These are phyloP conservation scores for Antrozous pallidus DNA, from an alignment of 2,797 vertebrate genomes.

Conservation along the genomic window DNA sequence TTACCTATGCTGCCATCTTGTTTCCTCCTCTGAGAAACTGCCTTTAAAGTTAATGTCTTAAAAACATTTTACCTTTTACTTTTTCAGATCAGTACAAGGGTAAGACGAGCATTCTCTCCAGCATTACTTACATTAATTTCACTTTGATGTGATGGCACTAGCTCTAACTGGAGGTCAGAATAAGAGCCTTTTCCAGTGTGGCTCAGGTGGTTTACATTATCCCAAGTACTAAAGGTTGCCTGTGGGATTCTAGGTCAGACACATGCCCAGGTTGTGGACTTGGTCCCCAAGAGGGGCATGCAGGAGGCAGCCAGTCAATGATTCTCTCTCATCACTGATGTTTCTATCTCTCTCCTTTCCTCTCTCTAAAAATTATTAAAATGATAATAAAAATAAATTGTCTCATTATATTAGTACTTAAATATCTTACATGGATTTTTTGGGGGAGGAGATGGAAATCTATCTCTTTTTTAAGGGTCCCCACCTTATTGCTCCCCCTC, in stretches of 20 bases:
- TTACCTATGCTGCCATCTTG: too few relatives aligned
- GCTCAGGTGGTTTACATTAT: too few relatives aligned
- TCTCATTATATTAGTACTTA: background rate
- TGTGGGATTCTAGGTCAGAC: too few relatives aligned
- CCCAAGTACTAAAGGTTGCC: too few relatives aligned
- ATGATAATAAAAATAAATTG: background rate
- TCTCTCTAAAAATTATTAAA: too few relatives aligned
- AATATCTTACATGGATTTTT: background rate
- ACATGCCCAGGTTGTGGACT: too few relatives aligned
- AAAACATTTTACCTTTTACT: background rate
- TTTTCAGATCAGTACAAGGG: background rate
- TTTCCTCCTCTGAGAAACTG: too few relatives aligned
- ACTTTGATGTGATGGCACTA: background rate
- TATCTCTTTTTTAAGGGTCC: constrained; percentile 46
- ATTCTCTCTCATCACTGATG: too few relatives aligned
- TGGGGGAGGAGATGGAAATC: background rate
- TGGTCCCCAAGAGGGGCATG: too few relatives aligned
- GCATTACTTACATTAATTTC: background rate
- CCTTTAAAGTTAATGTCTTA: background rate
- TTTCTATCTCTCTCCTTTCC: too few relatives aligned
- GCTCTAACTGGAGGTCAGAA: background rate
- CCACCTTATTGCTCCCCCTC: background rate
- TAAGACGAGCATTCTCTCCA: background rate
- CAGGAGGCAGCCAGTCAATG: too few relatives aligned
- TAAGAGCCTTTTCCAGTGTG: background rate